phyloP scores from a whole-genome alignment of 2,113 vertebrate species.

The Castor canadensis region DNA sequence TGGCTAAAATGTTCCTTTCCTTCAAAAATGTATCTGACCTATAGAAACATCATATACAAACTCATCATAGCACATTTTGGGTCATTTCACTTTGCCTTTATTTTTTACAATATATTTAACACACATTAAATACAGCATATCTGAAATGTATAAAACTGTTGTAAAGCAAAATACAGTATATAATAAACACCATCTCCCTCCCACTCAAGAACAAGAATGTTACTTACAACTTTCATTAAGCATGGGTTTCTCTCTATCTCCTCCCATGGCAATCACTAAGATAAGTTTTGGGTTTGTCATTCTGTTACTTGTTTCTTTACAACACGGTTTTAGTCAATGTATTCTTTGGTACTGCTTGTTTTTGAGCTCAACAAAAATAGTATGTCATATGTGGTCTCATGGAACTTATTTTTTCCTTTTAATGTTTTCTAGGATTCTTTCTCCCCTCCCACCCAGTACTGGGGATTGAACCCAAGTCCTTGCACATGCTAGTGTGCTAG shows the following conservation, averaged over 20 bases:
- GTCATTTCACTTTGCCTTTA: slow-evolving; percentile 27
- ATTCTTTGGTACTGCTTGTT: slow-evolving; percentile 16
- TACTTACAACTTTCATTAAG: too few species aligned
- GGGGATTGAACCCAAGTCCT: too few species aligned
- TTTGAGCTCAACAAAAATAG: slow-evolving; percentile 6
- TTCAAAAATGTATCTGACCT: background rate
- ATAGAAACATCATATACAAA: background rate
- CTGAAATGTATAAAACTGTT: background rate
- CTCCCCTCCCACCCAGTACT: background rate
- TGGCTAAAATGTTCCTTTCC: background rate
- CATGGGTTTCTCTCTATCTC: background rate
- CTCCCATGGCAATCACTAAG: background rate
- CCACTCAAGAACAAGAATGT: background rate
- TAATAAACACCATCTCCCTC: background rate
- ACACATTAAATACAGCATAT: background rate
- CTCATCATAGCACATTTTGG: background rate
- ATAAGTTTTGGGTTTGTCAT: background rate
- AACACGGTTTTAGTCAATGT: background rate
- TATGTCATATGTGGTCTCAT: background rate
- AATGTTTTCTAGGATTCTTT: background rate
- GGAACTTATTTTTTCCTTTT: background rate
- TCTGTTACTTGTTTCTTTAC: background rate
- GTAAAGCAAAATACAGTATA: background rate
- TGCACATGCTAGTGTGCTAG: too few species aligned
- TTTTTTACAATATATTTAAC: slow-evolving; percentile 14